A percentile compares a stretch with the other conserved stretches of the same genome.
phyloP scores from a whole-genome alignment of 2,888 invertebrate genomes.

The Agrotis ipsilon region DNA sequence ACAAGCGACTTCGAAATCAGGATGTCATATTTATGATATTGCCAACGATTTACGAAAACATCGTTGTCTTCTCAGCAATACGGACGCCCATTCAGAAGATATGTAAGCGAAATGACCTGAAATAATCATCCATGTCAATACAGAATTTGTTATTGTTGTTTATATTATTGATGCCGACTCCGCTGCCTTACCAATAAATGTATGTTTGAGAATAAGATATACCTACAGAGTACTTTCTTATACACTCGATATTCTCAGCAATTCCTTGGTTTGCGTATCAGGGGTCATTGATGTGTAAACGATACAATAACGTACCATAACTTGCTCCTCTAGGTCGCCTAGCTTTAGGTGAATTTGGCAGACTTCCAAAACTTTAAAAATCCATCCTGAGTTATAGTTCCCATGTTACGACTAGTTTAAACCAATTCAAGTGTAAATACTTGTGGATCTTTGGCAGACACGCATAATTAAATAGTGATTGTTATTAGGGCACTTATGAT shows the following conservation, averaged over 20 bases:
- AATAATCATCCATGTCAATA: slow-evolving; percentile 46
- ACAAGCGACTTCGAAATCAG: neutral
- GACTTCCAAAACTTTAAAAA: slow-evolving; percentile 57
- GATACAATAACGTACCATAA: slow-evolving; percentile 58
- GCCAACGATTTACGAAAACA: slow-evolving; percentile 14
- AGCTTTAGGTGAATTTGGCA: slow-evolving; percentile 66
- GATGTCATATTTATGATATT: slow-evolving; percentile 6
- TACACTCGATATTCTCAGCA: slow-evolving; percentile 2
- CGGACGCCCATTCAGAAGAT: slow-evolving; percentile 26
- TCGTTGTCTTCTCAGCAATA: slow-evolving; percentile 11
- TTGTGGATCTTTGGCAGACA: neutral
- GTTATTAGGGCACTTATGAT: neutral
- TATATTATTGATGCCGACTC: slow-evolving; percentile 45
- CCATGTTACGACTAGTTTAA: slow-evolving; percentile 40
- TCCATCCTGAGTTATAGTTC: slow-evolving; percentile 59
- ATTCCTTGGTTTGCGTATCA: slow-evolving; percentile 10
- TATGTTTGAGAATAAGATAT: slow-evolving; percentile 34
- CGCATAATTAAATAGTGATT: slow-evolving; percentile 11
- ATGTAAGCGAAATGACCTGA: slow-evolving; percentile 33
- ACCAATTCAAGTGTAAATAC: slow-evolving; percentile 25
- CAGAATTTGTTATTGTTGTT: slow-evolving; percentile 54
- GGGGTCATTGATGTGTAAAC: slow-evolving; percentile 38
- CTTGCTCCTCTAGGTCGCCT: slow-evolving; percentile 54
- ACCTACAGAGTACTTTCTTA: slow-evolving; percentile 26
- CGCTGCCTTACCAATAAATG: slow-evolving; percentile 23